A percentile compares a stretch with the other conserved stretches of the same genome.
Evolutionary conservation across 2,113 vertebrate genomes (phyloP).

Genomic region (Odobenus rosmarus): DNA sequence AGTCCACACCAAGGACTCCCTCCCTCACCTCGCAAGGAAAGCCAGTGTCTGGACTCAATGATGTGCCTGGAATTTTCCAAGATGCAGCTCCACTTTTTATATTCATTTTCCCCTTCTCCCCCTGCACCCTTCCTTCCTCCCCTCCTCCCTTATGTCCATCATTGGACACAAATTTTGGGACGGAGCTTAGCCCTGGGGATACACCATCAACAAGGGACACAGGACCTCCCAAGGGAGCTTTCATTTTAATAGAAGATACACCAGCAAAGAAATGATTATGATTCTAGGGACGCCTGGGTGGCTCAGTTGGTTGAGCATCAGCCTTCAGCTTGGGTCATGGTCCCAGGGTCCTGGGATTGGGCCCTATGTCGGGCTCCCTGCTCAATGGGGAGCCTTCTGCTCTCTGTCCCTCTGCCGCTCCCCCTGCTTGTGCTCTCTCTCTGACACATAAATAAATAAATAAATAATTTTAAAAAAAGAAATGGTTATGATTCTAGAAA

Average conservation of each 20-base stretch:
- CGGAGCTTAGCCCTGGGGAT: neutral
- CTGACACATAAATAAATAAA: neutral
- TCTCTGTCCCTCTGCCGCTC: neutral
- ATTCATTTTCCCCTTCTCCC: neutral
- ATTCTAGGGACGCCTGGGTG: neutral
- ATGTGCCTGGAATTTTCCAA: neutral
- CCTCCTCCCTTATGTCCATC: neutral
- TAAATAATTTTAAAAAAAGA: neutral
- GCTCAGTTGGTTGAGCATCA: neutral
- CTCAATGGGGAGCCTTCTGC: neutral
- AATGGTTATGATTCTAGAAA: neutral
- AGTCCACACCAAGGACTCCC: neutral
- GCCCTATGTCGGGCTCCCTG: neutral
- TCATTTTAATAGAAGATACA: neutral
- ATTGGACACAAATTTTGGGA: neutral
- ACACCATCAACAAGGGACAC: neutral
- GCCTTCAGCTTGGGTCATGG: neutral
- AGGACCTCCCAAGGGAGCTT: neutral
- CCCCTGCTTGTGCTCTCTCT: neutral
- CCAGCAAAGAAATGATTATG: neutral
- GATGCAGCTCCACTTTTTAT: too few relatives aligned
- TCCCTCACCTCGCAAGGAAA: neutral
- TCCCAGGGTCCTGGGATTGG: neutral
- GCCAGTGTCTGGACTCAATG: neutral
- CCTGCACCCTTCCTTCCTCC: rapidly evolving